These are phyloP conservation scores for Ceratina australensis DNA, from an alignment of 1,140 invertebrate genomes.

Conservation along the genomic window DNA sequence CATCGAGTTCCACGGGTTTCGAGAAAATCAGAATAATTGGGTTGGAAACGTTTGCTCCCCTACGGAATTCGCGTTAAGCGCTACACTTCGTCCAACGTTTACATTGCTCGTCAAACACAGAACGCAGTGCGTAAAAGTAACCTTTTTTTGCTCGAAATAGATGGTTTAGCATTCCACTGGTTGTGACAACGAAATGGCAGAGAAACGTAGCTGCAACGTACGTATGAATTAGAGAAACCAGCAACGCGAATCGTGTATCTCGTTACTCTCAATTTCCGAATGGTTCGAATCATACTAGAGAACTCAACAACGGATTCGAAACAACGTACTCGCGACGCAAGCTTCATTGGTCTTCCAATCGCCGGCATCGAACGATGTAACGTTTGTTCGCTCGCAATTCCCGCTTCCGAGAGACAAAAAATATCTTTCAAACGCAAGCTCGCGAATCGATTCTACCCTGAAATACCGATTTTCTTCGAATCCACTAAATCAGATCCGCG, in stretches of 20 bases:
- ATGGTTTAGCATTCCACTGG: too few species aligned
- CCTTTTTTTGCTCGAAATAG: too few species aligned
- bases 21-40: background rate
- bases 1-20: background rate
- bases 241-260: background rate
- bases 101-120: background rate
- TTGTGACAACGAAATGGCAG: background rate
- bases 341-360: background rate
- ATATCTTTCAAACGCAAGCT: background rate
- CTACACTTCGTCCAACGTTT: background rate
- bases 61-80: background rate
- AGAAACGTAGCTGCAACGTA: background rate
- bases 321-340: background rate
- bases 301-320: conserved; percentile 7
- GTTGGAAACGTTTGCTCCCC: background rate
- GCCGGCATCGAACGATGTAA: background rate
- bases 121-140: background rate
- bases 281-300: background rate
- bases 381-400: background rate
- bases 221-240: background rate
- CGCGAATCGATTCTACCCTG: conserved; percentile 12
- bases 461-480: background rate
- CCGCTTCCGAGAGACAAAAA: background rate
- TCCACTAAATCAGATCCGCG: too few species aligned
- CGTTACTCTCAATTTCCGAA: background rate